A percentile compares a stretch with the other conserved stretches of the same genome.
These are phyloP conservation scores for Metopia argyrocephala DNA, from an alignment of 2,888 invertebrate genomes.

Conservation along the genomic window DNA sequence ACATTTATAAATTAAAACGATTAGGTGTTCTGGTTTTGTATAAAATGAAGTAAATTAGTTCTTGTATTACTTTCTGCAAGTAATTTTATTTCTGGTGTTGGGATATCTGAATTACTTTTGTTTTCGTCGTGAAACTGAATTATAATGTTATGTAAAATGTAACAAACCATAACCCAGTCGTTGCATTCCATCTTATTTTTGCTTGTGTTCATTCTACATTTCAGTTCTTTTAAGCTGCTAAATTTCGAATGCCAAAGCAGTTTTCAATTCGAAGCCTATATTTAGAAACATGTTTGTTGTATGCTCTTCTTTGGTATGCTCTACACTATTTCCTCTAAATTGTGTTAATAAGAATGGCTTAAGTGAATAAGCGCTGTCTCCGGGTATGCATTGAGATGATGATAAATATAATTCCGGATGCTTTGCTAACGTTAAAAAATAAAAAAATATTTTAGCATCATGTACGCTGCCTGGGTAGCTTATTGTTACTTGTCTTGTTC, in stretches of 20 bases:
- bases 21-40: not conserved
- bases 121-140: not conserved
- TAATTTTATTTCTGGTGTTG: not conserved
- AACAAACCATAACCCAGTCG: conserved; percentile 12
- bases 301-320: too few species aligned
- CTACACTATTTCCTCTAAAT: too few species aligned
- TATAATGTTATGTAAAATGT: conserved; percentile 11
- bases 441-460: not conserved
- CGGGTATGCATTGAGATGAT: too few species aligned
- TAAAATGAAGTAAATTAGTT: not conserved
- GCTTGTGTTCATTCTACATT: not conserved
- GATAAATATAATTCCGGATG: too few species aligned
- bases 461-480: not conserved
- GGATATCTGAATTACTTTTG: not conserved
- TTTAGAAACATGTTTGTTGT: too few species aligned
- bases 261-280: not conserved
- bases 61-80: not conserved
- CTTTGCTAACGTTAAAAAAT: not conserved
- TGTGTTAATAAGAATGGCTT: too few species aligned
- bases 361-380: too few species aligned
- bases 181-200: conserved; percentile 2
- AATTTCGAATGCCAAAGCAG: conserved; percentile 14
- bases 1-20: too few species aligned
- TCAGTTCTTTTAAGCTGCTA: conserved; percentile 16
- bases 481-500: too few species aligned